A percentile compares a stretch with the other conserved stretches of the same genome.
Evolutionary conservation across 2,888 invertebrate genomes (phyloP).

Genomic region (Metopia argyrocephala): DNA sequence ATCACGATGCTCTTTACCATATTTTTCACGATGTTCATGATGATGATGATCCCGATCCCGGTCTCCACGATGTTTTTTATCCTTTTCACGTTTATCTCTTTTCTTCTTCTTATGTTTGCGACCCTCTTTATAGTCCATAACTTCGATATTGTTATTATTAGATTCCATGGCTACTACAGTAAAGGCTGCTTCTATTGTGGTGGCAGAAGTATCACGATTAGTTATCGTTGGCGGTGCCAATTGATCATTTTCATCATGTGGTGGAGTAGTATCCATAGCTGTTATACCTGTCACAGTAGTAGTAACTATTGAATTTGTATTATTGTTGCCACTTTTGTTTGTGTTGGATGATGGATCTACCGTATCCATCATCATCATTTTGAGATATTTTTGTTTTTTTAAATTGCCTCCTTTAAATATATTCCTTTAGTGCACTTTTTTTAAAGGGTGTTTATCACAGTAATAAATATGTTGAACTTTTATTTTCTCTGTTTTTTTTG

Average conservation of each 20-base stretch:
- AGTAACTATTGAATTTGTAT: conserved; percentile 64
- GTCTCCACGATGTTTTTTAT: conserved; percentile 71
- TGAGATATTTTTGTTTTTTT: conserved; percentile 22
- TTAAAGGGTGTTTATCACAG: conserved; percentile 40
- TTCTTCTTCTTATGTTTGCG: conserved; percentile 78
- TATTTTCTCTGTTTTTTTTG: conserved; percentile 13
- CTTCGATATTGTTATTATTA: conserved; percentile 77
- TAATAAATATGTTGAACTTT: background rate
- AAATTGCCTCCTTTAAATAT: background rate
- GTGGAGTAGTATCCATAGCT: conserved; percentile 67
- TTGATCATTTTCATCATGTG: conserved; percentile 61
- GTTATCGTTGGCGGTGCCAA: conserved; percentile 55
- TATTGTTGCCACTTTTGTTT: conserved; percentile 68
- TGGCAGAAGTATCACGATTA: conserved; percentile 15
- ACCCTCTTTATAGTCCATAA: conserved; percentile 75
- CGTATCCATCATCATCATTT: conserved; percentile 77
- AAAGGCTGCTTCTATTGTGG: conserved; percentile 56
- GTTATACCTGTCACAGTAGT: conserved; percentile 68
- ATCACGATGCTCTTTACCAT: conserved; percentile 67
- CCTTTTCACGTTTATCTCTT: conserved; percentile 77
- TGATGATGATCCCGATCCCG: conserved; percentile 67
- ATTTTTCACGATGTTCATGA: conserved; percentile 57
- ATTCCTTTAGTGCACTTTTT: background rate
- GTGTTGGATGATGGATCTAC: conserved; percentile 65
- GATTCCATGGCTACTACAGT: conserved; percentile 62